Conservation (phyloP, 2,113 vertebrate genomes). For the Albula glossodonta region DNA sequence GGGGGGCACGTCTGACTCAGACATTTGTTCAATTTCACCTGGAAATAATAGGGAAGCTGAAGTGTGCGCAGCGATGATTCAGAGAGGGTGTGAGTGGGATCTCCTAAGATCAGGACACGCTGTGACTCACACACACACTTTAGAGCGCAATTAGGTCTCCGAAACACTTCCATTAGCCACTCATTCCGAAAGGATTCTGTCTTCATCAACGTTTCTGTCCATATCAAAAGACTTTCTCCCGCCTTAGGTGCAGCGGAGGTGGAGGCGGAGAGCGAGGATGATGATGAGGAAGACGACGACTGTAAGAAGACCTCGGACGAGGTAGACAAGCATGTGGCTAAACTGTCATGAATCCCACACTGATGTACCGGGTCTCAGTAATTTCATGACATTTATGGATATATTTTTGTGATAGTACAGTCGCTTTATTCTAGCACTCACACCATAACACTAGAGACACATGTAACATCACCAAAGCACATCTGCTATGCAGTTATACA, state of each 20-base stretch:
- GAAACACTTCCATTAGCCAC: neutral
- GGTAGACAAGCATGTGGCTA: slow-evolving; percentile 56
- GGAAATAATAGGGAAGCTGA: neutral
- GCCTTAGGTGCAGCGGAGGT: slow-evolving; percentile 72
- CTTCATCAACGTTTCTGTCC: neutral
- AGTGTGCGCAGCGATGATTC: neutral
- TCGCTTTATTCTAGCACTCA: no score
- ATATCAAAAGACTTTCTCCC: neutral
- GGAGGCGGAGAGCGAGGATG: slow-evolving; percentile 84
- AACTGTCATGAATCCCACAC: no score
- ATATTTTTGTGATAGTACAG: no score
- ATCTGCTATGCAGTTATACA: no score
- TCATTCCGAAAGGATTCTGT: neutral
- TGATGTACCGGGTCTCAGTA: no score
- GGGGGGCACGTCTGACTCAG: neutral
- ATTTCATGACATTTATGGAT: no score
- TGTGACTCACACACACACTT: neutral
- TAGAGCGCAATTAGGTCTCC: neutral
- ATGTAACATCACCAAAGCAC: no score
- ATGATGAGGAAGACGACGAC: slow-evolving; percentile 82
- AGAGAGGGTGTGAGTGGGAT: neutral
- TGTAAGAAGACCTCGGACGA: slow-evolving; percentile 97
- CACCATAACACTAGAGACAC: no score
- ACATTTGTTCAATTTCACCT: neutral
- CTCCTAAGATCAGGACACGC: neutral